Conservation (phyloP, 1,140 invertebrate species). For the Cotesia vestalis region DNA sequence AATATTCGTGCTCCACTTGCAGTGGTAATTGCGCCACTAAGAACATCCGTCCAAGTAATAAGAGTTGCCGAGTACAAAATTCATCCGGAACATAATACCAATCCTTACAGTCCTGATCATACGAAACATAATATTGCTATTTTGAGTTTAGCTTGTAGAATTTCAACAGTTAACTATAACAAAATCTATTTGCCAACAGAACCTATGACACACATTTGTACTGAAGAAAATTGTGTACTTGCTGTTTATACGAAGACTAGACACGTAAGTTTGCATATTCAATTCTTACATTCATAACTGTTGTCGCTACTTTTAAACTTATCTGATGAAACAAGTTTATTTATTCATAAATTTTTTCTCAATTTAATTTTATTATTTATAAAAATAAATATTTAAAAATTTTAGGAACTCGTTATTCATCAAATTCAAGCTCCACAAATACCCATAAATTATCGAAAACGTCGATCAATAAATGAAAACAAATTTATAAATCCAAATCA, state of each 20-base stretch:
- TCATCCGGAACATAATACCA: constrained; percentile 36
- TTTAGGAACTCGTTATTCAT: constrained; percentile 31
- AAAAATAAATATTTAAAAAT: no score
- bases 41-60: constrained; percentile 41
- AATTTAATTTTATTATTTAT: no score
- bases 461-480: constrained; percentile 14
- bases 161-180: constrained; percentile 33
- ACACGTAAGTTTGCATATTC: constrained; percentile 36
- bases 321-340: neutral
- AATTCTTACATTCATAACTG: neutral
- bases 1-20: constrained; percentile 43
- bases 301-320: neutral
- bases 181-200: constrained; percentile 38
- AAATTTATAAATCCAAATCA: neutral
- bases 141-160: constrained; percentile 44
- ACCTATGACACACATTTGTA: constrained; percentile 36
- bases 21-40: constrained; percentile 40
- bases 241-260: constrained; percentile 37
- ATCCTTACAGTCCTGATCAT: constrained; percentile 36
- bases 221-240: constrained; percentile 37
- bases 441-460: constrained; percentile 19
- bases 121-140: constrained; percentile 41
- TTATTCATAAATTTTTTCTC: neutral
- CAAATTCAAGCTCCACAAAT: constrained; percentile 36
- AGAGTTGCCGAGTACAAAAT: constrained; percentile 40